Conservation (phyloP, 2,888 invertebrate genomes). For the Auanema sp. region DNA sequence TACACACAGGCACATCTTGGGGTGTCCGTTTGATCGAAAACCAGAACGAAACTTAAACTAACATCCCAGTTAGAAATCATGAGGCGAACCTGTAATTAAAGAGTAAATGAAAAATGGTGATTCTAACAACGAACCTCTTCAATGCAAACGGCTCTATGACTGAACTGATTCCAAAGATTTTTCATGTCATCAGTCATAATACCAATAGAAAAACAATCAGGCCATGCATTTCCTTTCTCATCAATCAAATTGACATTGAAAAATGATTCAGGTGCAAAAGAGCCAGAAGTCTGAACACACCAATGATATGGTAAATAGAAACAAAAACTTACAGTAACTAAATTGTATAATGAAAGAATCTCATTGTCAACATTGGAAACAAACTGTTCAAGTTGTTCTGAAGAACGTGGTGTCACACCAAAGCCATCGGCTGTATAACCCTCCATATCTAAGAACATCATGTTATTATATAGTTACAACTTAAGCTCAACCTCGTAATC, state of each 20-base stretch:
- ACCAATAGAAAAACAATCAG: constrained; percentile 9
- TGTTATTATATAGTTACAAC: constrained; percentile 4
- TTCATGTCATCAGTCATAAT: constrained; percentile 23
- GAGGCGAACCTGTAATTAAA: constrained; percentile 22
- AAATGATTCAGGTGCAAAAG: constrained; percentile 4
- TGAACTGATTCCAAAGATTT: constrained; percentile 17
- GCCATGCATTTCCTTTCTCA: constrained; percentile 5
- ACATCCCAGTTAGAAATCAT: constrained; percentile 21
- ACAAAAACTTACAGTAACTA: constrained; percentile 10
- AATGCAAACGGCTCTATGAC: constrained; percentile 11
- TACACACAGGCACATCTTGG: constrained; percentile 21
- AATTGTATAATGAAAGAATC: constrained; percentile 10
- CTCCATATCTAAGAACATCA: constrained; percentile 15
- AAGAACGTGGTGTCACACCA: constrained; percentile 1
- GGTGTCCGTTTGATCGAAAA: constrained; percentile 9
- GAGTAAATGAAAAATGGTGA: not conserved
- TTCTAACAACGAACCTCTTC: constrained; percentile 20
- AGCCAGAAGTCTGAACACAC: constrained; percentile 5
- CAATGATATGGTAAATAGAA: not conserved
- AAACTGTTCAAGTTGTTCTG: constrained; percentile 9
- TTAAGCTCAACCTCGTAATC: constrained; percentile 16
- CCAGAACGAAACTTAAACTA: constrained; percentile 13
- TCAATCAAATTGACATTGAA: constrained; percentile 16
- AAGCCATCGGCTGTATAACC: constrained; percentile 25
- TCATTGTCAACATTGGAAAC: constrained; percentile 18